Conservation (phyloP, 2,888 invertebrate genomes). For the Ypsolopha sequella region DNA sequence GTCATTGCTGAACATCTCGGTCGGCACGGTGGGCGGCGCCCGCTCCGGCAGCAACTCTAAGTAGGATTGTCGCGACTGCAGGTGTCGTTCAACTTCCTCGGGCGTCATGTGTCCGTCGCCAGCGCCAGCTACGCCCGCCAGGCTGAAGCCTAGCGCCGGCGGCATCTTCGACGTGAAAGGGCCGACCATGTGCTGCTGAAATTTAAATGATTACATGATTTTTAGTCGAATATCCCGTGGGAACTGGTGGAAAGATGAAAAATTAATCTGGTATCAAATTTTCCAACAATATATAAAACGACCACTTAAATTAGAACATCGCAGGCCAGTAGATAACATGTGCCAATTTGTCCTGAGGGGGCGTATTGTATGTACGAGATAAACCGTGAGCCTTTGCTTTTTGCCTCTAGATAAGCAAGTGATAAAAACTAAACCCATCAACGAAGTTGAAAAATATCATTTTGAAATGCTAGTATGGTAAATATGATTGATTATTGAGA, state of each 20-base stretch:
- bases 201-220: constrained; percentile 9
- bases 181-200: constrained; percentile 66
- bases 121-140: constrained; percentile 34
- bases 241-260: too few species aligned
- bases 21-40: constrained; percentile 90
- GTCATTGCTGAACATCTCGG: constrained; percentile 95
- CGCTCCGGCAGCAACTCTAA: constrained; percentile 86
- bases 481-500: too few species aligned
- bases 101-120: constrained; percentile 89
- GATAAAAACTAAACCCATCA: too few species aligned
- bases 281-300: too few species aligned
- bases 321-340: too few species aligned
- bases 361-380: too few species aligned
- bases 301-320: neutral
- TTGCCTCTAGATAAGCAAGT: too few species aligned
- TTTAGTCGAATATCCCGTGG: neutral
- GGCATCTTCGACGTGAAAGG: constrained; percentile 66
- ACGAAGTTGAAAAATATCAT: too few species aligned
- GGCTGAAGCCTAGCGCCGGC: constrained; percentile 53
- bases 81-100: constrained; percentile 90
- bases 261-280: too few species aligned
- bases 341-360: too few species aligned
- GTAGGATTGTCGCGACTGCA: constrained; percentile 86
- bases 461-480: too few species aligned
- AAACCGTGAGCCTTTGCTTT: too few species aligned